Percentiles rank a stretch among this genome's conserved stretches.
These are phyloP conservation scores for Coleophora flavipennella DNA, from an alignment of 2,888 invertebrate genomes.

Conservation along the genomic window DNA sequence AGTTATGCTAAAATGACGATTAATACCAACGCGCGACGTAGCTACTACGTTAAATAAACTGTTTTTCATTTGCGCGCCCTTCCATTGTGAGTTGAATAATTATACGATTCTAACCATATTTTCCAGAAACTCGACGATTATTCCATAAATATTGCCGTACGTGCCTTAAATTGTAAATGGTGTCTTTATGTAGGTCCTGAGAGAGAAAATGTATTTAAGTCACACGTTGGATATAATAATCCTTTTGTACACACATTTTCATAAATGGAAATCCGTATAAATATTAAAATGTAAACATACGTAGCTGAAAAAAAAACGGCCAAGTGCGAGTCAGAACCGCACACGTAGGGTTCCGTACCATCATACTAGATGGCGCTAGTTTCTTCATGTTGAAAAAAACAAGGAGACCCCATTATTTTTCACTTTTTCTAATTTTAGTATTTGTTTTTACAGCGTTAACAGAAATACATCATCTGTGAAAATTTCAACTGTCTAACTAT, in stretches of 20 bases:
- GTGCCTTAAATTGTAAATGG: not conserved
- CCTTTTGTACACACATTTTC: not conserved
- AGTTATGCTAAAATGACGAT: constrained; percentile 24
- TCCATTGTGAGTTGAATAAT: not conserved
- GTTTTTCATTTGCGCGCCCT: constrained; percentile 17
- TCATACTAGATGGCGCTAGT: too few species aligned
- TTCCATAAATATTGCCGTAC: not conserved
- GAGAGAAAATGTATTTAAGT: not conserved
- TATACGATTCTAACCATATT: not conserved
- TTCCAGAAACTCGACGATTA: not conserved
- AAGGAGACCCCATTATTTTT: too few species aligned
- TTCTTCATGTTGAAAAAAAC: too few species aligned
- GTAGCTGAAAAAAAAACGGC: too few species aligned
- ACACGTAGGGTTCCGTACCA: too few species aligned
- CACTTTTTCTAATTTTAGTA: too few species aligned
- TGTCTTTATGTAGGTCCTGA: not conserved
- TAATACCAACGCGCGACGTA: constrained; percentile 13
- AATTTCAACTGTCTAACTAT: too few species aligned
- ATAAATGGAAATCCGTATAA: too few species aligned
- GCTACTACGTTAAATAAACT: constrained; percentile 20
- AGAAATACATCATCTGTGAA: too few species aligned
- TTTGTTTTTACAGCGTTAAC: too few species aligned
- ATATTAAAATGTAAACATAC: too few species aligned
- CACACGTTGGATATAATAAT: not conserved
- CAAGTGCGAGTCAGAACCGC: too few species aligned